These are phyloP conservation scores for Salticus scenicus DNA, from an alignment of 2,888 invertebrate genomes.

Conservation along the genomic window DNA sequence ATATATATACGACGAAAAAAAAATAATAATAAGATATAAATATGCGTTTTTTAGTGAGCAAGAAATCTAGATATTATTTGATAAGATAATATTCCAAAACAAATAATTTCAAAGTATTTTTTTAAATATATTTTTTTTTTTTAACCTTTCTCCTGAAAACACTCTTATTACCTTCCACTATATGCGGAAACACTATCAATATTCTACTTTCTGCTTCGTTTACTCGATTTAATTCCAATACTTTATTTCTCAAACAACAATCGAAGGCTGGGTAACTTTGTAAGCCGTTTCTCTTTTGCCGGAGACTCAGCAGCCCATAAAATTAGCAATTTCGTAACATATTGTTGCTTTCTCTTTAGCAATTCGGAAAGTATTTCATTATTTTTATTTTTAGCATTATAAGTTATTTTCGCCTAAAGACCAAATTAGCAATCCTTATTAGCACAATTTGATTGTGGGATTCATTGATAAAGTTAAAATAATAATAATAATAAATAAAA, in stretches of 20 bases:
- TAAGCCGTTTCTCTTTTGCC: not conserved
- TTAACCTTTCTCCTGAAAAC: not conserved
- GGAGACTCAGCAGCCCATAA: not conserved
- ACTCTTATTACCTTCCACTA: not conserved
- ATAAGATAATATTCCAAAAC: too few relatives aligned
- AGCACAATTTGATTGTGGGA: not conserved
- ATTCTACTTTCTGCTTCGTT: slow-evolving; percentile 1
- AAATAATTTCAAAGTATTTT: too few relatives aligned
- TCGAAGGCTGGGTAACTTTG: slow-evolving; percentile 2
- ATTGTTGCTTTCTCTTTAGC: not conserved
- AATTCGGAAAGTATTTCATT: not conserved
- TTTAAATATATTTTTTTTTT: too few relatives aligned
- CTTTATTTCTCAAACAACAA: slow-evolving; percentile 9
- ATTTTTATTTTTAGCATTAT: not conserved
- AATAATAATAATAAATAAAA: too few relatives aligned
- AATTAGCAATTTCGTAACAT: not conserved
- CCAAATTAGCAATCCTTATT: slow-evolving; percentile 1
- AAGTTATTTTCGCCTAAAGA: slow-evolving; percentile 7
- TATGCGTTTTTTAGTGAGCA: too few relatives aligned
- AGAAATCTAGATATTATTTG: too few relatives aligned
- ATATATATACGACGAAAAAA: too few relatives aligned
- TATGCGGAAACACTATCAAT: not conserved
- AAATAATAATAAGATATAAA: too few relatives aligned
- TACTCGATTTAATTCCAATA: slow-evolving; percentile 16
- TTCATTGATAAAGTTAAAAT: not conserved